Percentiles rank a stretch among this genome's conserved stretches.
Evolutionary conservation across 2,888 invertebrate species (phyloP).

Genomic region (Caenorhabditis sinica): DNA sequence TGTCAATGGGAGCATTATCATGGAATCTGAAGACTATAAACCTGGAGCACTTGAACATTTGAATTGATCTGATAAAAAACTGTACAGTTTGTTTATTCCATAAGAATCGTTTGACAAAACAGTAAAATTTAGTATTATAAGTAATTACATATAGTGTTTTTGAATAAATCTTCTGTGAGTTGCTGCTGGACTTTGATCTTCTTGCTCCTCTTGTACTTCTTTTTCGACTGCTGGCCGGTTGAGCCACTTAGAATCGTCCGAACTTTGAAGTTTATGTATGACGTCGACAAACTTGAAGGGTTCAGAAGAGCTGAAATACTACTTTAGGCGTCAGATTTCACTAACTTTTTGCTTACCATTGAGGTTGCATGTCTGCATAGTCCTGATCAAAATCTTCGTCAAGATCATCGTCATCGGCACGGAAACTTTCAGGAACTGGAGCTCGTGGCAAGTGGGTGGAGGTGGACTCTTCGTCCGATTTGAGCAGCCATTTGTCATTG

Average conservation of each 20-base stretch:
- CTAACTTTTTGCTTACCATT: constrained; percentile 31
- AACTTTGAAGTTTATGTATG: constrained; percentile 50
- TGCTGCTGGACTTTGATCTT: constrained; percentile 41
- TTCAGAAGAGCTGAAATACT: constrained; percentile 41
- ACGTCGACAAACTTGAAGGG: constrained; percentile 50
- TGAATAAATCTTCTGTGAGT: constrained; percentile 41
- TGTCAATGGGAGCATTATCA: constrained; percentile 57
- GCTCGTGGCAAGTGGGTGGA: constrained; percentile 55
- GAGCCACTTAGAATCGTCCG: constrained; percentile 43
- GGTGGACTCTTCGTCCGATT: constrained; percentile 42
- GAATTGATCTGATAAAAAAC: constrained; percentile 20
- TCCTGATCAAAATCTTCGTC: constrained; percentile 27
- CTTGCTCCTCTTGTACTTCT: not conserved
- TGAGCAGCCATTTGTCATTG: constrained; percentile 53
- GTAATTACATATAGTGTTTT: constrained; percentile 21
- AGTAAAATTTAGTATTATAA: not conserved
- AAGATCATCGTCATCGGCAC: constrained; percentile 12
- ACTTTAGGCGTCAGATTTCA: not conserved
- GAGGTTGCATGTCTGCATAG: constrained; percentile 27
- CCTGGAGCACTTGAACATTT: constrained; percentile 26
- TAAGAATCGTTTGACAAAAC: constrained; percentile 1
- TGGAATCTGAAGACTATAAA: constrained; percentile 65
- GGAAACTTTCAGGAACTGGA: constrained; percentile 57
- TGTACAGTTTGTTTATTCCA: constrained; percentile 48
- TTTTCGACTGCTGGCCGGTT: not conserved